Conservation (phyloP, 2,113 vertebrate species). For the Psilopsiagon aymara region DNA sequence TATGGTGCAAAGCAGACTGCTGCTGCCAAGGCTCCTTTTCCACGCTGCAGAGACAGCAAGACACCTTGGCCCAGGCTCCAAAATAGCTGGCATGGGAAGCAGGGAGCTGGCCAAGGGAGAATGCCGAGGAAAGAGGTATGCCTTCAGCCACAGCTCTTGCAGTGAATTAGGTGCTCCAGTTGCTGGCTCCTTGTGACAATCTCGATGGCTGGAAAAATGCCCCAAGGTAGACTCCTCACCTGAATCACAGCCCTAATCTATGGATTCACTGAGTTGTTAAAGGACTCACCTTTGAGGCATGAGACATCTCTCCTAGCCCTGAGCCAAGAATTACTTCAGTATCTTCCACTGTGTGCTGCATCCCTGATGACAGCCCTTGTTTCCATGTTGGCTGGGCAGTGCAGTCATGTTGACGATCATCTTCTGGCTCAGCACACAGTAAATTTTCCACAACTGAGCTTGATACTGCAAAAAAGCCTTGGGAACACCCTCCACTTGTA, state of each 20-base stretch:
- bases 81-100: neutral
- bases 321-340: neutral
- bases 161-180: neutral
- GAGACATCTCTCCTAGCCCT: neutral
- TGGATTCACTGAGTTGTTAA: too few species aligned
- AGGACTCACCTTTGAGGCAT: neutral
- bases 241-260: neutral
- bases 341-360: neutral
- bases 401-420: neutral
- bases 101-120: neutral
- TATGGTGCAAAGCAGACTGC: neutral
- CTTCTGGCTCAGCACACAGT: neutral
- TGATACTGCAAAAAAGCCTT: neutral
- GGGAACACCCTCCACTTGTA: neutral
- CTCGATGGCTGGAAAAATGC: rapidly evolving
- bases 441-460: neutral
- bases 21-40: neutral
- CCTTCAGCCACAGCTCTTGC: neutral
- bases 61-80: neutral
- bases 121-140: neutral
- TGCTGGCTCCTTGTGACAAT: neutral
- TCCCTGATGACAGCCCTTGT: neutral
- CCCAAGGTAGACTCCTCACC: neutral
- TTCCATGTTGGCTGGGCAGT: neutral
- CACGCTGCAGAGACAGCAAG: neutral